These are phyloP conservation scores for Sminthurides aquaticus DNA, from an alignment of 2,888 invertebrate species.

Conservation along the genomic window DNA sequence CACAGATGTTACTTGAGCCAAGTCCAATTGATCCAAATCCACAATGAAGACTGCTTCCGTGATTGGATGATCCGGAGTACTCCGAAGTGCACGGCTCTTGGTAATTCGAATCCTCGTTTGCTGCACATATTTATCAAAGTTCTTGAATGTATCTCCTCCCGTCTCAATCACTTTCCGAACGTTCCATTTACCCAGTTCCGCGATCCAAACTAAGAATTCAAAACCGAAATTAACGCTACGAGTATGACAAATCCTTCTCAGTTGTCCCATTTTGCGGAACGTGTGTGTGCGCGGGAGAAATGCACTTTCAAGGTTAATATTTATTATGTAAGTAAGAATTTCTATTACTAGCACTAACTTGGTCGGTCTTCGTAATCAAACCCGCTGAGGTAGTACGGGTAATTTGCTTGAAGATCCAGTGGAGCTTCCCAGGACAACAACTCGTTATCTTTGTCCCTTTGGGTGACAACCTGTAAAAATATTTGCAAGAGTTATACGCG, in stretches of 20 bases:
- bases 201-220: constrained; percentile 12
- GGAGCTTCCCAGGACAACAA: constrained; percentile 20
- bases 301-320: too few species aligned
- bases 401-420: constrained; percentile 8
- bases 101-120: constrained; percentile 20
- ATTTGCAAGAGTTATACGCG: too few species aligned
- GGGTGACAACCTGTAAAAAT: constrained; percentile 12
- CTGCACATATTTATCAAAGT: constrained; percentile 23
- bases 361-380: constrained; percentile 14
- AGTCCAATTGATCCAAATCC: constrained; percentile 17
- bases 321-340: too few species aligned
- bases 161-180: constrained; percentile 18
- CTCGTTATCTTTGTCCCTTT: constrained; percentile 16
- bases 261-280: too few species aligned
- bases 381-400: constrained; percentile 21
- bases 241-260: too few species aligned
- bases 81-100: constrained; percentile 13
- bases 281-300: too few species aligned
- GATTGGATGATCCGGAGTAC: constrained; percentile 5
- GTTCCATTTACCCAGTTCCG: constrained; percentile 21
- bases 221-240: neutral
- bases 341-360: constrained; percentile 1
- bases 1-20: constrained; percentile 19
- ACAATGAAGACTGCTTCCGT: constrained; percentile 19
- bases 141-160: constrained; percentile 15